These are phyloP conservation scores for Pardosa pseudoannulata DNA, from an alignment of 2,888 invertebrate genomes.

Conservation along the genomic window DNA sequence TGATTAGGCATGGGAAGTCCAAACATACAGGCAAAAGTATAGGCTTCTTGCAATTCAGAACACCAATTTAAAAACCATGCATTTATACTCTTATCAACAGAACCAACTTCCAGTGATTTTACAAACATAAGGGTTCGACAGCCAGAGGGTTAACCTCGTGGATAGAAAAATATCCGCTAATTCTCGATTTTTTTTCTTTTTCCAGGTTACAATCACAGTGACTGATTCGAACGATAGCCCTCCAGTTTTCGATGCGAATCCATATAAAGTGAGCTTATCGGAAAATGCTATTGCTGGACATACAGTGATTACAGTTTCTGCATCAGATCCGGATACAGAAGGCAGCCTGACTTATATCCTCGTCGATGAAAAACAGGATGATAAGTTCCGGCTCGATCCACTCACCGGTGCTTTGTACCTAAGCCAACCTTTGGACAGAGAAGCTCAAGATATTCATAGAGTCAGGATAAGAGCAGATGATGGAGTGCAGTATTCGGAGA, in stretches of 20 bases:
- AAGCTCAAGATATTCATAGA: slow-evolving; percentile 87
- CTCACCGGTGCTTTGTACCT: slow-evolving; percentile 84
- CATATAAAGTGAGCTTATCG: slow-evolving; percentile 86
- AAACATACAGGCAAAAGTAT: too few relatives aligned
- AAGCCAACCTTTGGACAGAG: slow-evolving; percentile 84
- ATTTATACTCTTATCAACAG: too few relatives aligned
- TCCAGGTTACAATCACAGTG: slow-evolving; percentile 85
- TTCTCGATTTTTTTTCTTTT: slow-evolving; percentile 79
- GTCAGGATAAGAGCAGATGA: slow-evolving; percentile 84
- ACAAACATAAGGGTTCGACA: too few relatives aligned
- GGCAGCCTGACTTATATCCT: slow-evolving; percentile 85
- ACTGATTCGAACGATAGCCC: slow-evolving; percentile 93
- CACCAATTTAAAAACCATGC: too few relatives aligned
- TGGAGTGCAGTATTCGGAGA: slow-evolving; percentile 90
- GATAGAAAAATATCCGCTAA: too few relatives aligned
- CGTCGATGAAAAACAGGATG: slow-evolving; percentile 74
- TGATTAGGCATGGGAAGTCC: too few relatives aligned
- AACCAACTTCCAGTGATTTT: too few relatives aligned
- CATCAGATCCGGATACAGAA: slow-evolving; percentile 90
- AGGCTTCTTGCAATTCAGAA: too few relatives aligned
- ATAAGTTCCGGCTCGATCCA: slow-evolving; percentile 84
- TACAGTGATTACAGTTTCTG: slow-evolving; percentile 85
- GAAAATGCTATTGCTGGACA: slow-evolving; percentile 91
- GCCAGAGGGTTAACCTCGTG: too few relatives aligned
- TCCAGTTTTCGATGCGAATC: slow-evolving; percentile 89